A percentile compares a stretch with the other conserved stretches of the same genome.
Conservation (phyloP, 2,113 vertebrate genomes). For the Hirundichthys speculiger region DNA sequence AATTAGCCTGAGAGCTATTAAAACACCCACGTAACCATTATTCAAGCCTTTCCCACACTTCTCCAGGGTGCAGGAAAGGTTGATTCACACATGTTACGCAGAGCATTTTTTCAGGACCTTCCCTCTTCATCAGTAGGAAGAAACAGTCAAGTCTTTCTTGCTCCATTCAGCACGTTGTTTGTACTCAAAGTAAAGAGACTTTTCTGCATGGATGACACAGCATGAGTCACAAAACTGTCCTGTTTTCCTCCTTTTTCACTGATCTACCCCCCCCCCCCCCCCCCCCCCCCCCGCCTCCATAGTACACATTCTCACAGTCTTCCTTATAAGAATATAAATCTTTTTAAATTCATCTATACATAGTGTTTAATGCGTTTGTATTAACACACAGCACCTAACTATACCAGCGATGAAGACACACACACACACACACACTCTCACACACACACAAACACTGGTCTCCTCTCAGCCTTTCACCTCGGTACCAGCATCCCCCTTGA, state of each 20-base stretch:
- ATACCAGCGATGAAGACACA: background rate
- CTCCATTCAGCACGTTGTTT: constrained; percentile 11
- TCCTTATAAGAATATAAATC: too few relatives aligned
- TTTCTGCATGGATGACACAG: constrained; percentile 13
- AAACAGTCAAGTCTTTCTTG: constrained; percentile 4
- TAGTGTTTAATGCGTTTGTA: too few relatives aligned
- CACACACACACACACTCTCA: background rate
- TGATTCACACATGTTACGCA: background rate
- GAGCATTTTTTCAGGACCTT: constrained; percentile 10
- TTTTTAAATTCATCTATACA: too few relatives aligned
- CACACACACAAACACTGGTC: constrained; percentile 5
- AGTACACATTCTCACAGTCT: too few relatives aligned
- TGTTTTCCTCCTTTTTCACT: constrained; percentile 21
- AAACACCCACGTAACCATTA: constrained; percentile 21
- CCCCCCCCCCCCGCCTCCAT: too few relatives aligned
- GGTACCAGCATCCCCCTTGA: constrained; percentile 52
- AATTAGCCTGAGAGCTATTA: constrained; percentile 43
- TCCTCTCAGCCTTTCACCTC: constrained; percentile 57
- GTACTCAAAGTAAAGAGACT: background rate
- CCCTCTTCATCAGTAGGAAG: constrained; percentile 13
- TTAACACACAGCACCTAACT: too few relatives aligned
- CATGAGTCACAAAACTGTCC: constrained; percentile 32
- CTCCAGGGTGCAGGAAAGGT: background rate
- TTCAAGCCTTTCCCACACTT: constrained; percentile 13
- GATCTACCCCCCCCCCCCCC: background rate